Percentiles rank a stretch among this genome's conserved stretches.
Conservation (phyloP, 1,140 invertebrate genomes). For the Chironomus striatipennis region DNA sequence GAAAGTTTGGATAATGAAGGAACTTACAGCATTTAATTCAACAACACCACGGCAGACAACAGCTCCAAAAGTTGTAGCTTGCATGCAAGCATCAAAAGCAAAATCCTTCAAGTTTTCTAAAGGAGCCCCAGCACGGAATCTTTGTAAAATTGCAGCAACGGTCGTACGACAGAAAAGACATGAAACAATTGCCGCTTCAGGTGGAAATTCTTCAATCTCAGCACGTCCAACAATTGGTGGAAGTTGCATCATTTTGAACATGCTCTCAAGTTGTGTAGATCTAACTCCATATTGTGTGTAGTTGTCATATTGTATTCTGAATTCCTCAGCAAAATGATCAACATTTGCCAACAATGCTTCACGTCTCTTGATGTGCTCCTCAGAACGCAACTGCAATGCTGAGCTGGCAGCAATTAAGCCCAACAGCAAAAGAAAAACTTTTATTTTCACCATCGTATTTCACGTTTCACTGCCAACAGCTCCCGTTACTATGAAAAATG, state of each 20-base stretch:
- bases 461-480: neutral
- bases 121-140: neutral
- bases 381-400: neutral
- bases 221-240: neutral
- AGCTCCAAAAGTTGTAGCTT: neutral
- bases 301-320: neutral
- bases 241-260: neutral
- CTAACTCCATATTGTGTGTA: neutral
- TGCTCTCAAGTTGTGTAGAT: neutral
- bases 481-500: neutral
- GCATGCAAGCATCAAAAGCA: neutral
- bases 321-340: neutral
- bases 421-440: neutral
- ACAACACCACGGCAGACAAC: neutral
- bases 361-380: neutral
- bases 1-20: too few relatives aligned
- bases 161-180: neutral
- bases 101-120: neutral
- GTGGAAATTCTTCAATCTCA: constrained; percentile 2
- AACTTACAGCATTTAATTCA: neutral
- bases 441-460: neutral
- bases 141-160: neutral
- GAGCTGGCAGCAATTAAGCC: neutral
- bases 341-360: neutral
- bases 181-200: neutral